phyloP scores from a whole-genome alignment of 2,888 invertebrate genomes.

The Sicus ferrugineus region DNA sequence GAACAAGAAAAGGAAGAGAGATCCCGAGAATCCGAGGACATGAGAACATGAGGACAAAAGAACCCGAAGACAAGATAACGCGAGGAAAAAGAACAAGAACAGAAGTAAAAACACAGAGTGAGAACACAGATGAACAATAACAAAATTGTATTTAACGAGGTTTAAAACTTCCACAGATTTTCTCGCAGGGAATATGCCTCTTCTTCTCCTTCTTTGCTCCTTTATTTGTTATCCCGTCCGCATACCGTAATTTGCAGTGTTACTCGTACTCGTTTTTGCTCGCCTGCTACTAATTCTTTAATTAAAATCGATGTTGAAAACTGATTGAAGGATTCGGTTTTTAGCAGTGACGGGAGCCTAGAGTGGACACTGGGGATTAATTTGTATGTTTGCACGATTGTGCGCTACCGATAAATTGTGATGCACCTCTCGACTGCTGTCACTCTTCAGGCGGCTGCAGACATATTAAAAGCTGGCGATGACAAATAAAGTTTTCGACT shows the following conservation, averaged over 20 bases:
- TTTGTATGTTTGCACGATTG: constrained; percentile 18
- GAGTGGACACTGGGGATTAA: constrained; percentile 24
- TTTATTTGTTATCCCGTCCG: not conserved
- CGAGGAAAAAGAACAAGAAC: no score
- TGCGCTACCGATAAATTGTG: constrained; percentile 9
- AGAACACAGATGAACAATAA: no score
- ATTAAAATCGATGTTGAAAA: constrained; percentile 35
- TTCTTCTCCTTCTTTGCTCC: not conserved
- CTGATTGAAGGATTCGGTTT: constrained; percentile 25
- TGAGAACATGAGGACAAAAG: no score
- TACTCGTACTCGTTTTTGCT: constrained; percentile 8
- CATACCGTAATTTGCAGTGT: constrained; percentile 1
- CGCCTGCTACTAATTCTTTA: constrained; percentile 34
- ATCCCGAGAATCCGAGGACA: no score
- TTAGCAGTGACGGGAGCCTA: not conserved
- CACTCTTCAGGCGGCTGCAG: not conserved
- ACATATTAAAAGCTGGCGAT: constrained; percentile 22
- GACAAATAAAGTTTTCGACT: constrained; percentile 29
- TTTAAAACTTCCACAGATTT: no score
- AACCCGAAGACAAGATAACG: no score
- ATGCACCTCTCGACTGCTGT: not conserved
- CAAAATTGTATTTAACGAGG: no score
- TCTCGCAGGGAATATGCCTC: not conserved
- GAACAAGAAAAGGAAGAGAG: no score
- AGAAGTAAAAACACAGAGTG: no score